Evolutionary conservation across 1,140 invertebrate species (phyloP).

Genomic region (Drosophila bocki): DNA sequence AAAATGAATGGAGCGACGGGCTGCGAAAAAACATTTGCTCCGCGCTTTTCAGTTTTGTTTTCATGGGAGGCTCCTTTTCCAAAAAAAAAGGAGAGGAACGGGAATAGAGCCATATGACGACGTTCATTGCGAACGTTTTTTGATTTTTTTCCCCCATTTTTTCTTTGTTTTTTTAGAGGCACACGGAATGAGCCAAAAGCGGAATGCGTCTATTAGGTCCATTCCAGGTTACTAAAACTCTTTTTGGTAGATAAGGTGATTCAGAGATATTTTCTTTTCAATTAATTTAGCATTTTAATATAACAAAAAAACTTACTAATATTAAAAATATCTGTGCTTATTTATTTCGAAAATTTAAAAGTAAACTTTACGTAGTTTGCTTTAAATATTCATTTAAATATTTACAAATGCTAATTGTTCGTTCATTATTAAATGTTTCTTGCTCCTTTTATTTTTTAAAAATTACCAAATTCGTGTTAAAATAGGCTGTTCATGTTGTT

Average conservation of each 20-base stretch:
- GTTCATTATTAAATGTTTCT: neutral
- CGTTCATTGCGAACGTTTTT: conserved; percentile 44
- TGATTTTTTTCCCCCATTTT: conserved; percentile 2
- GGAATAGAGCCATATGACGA: conserved; percentile 51
- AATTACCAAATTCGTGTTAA: neutral
- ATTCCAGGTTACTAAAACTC: conserved; percentile 5
- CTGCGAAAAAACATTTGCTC: conserved; percentile 66
- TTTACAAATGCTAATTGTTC: neutral
- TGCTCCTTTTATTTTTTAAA: neutral
- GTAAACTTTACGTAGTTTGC: too few relatives aligned
- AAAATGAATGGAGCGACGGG: conserved; percentile 22
- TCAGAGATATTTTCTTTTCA: neutral
- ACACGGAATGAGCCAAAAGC: conserved; percentile 1
- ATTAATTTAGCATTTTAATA: too few relatives aligned
- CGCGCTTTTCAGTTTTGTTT: conserved; percentile 59
- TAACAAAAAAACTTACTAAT: too few relatives aligned
- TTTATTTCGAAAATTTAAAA: too few relatives aligned
- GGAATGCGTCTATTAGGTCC: conserved; percentile 4
- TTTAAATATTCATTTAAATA: neutral
- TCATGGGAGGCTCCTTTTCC: conserved; percentile 21
- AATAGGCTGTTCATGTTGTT: neutral
- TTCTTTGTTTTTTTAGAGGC: conserved; percentile 7
- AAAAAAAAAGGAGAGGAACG: conserved; percentile 5
- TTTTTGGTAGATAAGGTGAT: neutral
- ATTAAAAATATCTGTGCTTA: too few relatives aligned